Evolutionary conservation across 2,797 vertebrate genomes (phyloP).

Genomic region (Neosilurus mollespiculum): DNA sequence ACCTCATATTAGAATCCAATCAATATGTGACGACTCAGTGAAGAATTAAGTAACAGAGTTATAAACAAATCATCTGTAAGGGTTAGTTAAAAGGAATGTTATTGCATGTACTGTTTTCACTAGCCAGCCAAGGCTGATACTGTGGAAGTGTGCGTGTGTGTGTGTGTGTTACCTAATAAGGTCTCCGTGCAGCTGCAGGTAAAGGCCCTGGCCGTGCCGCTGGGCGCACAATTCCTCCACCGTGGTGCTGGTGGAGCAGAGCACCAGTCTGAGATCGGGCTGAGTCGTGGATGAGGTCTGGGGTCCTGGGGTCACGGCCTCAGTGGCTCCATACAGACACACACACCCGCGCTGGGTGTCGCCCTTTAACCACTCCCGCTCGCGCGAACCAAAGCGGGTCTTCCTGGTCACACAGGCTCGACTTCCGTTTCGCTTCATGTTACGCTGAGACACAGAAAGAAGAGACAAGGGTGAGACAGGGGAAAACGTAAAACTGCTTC

Average conservation of each 20-base stretch:
- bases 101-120: neutral
- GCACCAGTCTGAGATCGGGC: conserved; percentile 84
- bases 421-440: conserved; percentile 89
- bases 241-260: conserved; percentile 87
- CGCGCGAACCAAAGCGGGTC: conserved; percentile 87
- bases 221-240: conserved; percentile 87
- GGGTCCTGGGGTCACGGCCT: conserved; percentile 70
- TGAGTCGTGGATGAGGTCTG: conserved; percentile 72
- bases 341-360: conserved; percentile 86
- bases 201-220: conserved; percentile 79
- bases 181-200: conserved; percentile 91
- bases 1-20: no score
- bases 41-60: neutral
- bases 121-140: neutral
- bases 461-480: neutral
- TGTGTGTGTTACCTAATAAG: conserved; percentile 80
- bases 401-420: conserved; percentile 83
- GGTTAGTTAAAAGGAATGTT: neutral
- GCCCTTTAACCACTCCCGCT: conserved; percentile 89
- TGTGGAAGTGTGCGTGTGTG: conserved; percentile 1
- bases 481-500: neutral
- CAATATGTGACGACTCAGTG: neutral
- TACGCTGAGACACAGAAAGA: conserved; percentile 77
- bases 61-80: neutral
- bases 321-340: conserved; percentile 78